Conservation (phyloP, 2,888 invertebrate genomes). For the Portevinia maculata region DNA sequence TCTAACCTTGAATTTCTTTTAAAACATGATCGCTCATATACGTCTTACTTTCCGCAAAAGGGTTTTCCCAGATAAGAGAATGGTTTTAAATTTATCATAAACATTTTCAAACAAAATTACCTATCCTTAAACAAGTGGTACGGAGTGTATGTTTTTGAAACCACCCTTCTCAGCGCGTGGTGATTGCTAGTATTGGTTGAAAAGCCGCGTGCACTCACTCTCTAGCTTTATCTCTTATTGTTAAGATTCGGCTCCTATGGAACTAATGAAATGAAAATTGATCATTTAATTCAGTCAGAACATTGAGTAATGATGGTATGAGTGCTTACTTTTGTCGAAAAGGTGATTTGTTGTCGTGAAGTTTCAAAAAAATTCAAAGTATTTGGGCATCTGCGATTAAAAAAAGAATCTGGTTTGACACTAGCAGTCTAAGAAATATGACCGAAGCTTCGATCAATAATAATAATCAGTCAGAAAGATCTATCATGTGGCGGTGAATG, state of each 20-base stretch:
- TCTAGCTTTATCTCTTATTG: slow-evolving; percentile 13
- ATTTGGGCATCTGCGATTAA: too few species aligned
- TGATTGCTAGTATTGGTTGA: background rate
- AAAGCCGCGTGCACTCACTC: slow-evolving; percentile 22
- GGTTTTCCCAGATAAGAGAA: too few species aligned
- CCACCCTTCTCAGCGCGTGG: slow-evolving; percentile 22
- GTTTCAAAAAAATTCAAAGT: slow-evolving; percentile 28
- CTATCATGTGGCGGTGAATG: background rate
- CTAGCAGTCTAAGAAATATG: slow-evolving; percentile 51
- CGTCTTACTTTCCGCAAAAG: too few species aligned
- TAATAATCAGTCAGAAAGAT: slow-evolving; percentile 22
- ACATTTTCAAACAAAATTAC: slow-evolving; percentile 24
- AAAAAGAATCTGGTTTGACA: too few species aligned
- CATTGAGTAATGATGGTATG: background rate
- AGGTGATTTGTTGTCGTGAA: background rate
- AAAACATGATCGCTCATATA: too few species aligned
- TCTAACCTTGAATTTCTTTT: too few species aligned
- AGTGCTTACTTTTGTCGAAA: background rate
- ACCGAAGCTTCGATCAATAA: slow-evolving; percentile 5
- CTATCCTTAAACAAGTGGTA: too few species aligned
- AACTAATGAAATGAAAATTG: background rate
- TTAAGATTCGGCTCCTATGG: background rate
- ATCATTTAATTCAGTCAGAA: background rate
- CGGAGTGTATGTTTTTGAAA: too few species aligned
- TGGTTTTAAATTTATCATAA: too few species aligned